Base-by-base conservation (phyloP, 1,140 invertebrate genomes). In the Lamellibrachia luymesi region DNA sequence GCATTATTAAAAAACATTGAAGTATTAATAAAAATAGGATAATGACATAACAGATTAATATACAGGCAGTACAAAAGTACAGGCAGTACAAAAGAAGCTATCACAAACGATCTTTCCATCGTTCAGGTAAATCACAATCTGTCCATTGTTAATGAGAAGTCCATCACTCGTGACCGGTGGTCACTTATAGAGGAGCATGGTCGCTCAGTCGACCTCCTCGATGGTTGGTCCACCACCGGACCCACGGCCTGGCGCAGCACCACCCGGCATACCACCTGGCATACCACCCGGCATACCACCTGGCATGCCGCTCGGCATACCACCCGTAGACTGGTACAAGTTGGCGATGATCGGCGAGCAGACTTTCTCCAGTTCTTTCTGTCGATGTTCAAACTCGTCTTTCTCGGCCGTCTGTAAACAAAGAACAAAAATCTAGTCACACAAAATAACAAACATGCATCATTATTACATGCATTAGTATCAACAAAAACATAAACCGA, bases 311-410 rank as follows among this genome's bases (percentile, higher is more conserved):
- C 94, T 94, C 6, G 94, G 94, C 94, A 94, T 94, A 93, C 94
- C 94, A 91, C 96, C 96, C 38, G 38, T 38, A 38, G 38, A 38
- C 38, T 38, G 38, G 38, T 38, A 38, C 38, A 38, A 38, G 38
- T 38, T 38, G 38, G 38, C 38, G 38, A 38, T 38, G 38, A 38
- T 96, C n/a, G 97, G 97, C 92, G 95, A 96, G 93, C 96, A 96
- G 0, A 96, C 93, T 38, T 94, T 94, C 93, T 96, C 96, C 49
- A 96, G n/a, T 92, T 96, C 96, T 93, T 96, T 96, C 93, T 96
- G 95, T 92, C 96, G 95, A 93, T 95, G 94, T 92, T 96, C 96
- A 94, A 95, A 96, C 93, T 96, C 96, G 25, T 96, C 96, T 93
- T 96, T 96, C 91, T 95, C 95, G n/a, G 96, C 96, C 50, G 95